Evolutionary conservation across 2,797 vertebrate genomes (phyloP).

Genomic region (Bufotes viridis): DNA sequence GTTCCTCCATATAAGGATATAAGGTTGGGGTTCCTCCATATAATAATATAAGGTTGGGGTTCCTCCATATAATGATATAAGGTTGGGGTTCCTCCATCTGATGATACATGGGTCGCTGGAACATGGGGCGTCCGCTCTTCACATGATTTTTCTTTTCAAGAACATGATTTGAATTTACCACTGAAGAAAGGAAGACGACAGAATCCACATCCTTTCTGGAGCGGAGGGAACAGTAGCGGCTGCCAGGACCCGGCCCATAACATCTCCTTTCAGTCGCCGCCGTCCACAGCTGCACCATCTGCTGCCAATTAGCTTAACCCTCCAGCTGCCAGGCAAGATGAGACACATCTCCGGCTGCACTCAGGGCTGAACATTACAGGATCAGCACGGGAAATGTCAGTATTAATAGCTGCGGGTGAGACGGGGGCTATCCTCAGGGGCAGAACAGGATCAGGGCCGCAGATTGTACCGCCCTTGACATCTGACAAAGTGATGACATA

Average conservation of each 20-base stretch:
- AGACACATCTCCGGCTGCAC: background rate
- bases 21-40: too few species aligned
- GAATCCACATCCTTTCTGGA: slow-evolving; percentile 23
- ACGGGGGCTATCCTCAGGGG: background rate
- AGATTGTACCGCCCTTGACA: background rate
- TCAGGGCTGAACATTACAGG: background rate
- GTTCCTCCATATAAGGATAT: too few species aligned
- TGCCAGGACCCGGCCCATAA: slow-evolving; percentile 40
- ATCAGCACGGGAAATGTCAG: background rate
- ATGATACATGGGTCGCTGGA: background rate
- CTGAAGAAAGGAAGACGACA: slow-evolving; percentile 17
- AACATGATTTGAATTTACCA: slow-evolving; percentile 37
- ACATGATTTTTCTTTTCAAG: background rate
- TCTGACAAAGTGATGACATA: too few species aligned
- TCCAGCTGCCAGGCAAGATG: background rate
- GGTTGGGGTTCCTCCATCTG: too few species aligned
- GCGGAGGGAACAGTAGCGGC: background rate
- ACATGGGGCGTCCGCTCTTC: too few species aligned
- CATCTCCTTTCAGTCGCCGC: slow-evolving; percentile 25
- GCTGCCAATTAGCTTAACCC: slow-evolving; percentile 52
- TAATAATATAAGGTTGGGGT: too few species aligned
- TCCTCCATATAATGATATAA: too few species aligned
- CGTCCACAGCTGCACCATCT: slow-evolving; percentile 47
- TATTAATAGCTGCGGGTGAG: background rate
- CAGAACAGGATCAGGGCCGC: background rate